phyloP scores from a whole-genome alignment of 1,140 invertebrate genomes.

The Lasioglossum baleicum region DNA sequence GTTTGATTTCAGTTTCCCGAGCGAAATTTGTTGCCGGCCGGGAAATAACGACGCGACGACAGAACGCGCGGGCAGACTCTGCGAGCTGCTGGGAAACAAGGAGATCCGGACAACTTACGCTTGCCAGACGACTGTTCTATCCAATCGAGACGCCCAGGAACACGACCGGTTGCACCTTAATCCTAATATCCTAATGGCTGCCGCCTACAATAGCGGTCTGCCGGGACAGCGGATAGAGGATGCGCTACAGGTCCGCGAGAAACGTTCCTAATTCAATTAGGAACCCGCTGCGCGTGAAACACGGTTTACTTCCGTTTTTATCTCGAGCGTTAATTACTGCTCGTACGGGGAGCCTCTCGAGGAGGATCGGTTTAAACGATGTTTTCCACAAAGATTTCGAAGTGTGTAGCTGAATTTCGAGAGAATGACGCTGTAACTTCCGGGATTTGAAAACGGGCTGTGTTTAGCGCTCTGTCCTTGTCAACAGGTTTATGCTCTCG shows the following conservation, averaged over 20 bases:
- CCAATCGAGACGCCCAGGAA: background rate
- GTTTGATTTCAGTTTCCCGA: background rate
- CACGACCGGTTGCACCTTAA: background rate
- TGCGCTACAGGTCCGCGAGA: background rate
- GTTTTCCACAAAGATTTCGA: too few relatives aligned
- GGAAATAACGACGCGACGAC: background rate
- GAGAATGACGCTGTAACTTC: too few relatives aligned
- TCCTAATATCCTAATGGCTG: constrained; percentile 30
- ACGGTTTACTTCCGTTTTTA: background rate
- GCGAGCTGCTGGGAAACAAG: background rate
- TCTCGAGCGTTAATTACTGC: background rate
- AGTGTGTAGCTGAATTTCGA: too few relatives aligned
- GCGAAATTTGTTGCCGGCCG: background rate
- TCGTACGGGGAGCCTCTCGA: background rate
- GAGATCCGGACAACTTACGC: background rate
- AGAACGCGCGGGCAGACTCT: background rate
- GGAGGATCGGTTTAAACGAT: too few relatives aligned
- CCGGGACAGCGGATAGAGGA: background rate
- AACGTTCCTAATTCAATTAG: too few relatives aligned
- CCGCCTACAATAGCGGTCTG: background rate
- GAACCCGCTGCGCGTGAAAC: too few relatives aligned
- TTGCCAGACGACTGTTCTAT: background rate
- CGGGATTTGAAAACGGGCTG: too few relatives aligned
- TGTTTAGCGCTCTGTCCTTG: too few relatives aligned
- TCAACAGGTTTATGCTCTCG: too few relatives aligned